Conservation (phyloP, 2,113 vertebrate species). For the Hymenochirus boettgeri region DNA sequence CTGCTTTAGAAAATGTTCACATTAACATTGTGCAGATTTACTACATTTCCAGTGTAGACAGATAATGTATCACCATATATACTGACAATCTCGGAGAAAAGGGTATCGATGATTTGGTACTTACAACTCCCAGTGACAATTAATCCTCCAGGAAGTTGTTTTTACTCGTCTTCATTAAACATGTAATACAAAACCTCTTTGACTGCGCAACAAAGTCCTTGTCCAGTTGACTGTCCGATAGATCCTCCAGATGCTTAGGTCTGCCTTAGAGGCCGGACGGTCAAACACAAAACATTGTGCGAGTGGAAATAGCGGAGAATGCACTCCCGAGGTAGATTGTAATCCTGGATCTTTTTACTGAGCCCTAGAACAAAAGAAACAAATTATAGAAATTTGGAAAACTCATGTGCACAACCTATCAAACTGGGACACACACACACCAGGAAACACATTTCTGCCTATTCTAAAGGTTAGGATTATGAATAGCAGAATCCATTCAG, state of each 20-base stretch:
- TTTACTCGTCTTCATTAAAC: not conserved
- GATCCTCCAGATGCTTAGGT: slow-evolving; percentile 31
- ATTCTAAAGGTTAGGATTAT: too few species aligned
- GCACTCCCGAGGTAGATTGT: slow-evolving; percentile 39
- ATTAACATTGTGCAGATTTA: too few species aligned
- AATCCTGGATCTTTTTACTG: not conserved
- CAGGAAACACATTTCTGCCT: too few species aligned
- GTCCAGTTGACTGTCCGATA: slow-evolving; percentile 42
- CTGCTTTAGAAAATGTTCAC: too few species aligned
- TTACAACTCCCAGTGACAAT: slow-evolving; percentile 27
- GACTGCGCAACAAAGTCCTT: slow-evolving; percentile 41
- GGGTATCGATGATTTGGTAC: not conserved
- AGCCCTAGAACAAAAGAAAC: not conserved
- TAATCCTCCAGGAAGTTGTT: slow-evolving; percentile 32
- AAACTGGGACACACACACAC: too few species aligned
- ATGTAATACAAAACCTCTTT: slow-evolving; percentile 27
- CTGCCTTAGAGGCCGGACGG: slow-evolving; percentile 14
- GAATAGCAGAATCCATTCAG: too few species aligned
- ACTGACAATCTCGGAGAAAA: too few species aligned
- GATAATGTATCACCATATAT: not conserved
- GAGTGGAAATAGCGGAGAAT: slow-evolving; percentile 24
- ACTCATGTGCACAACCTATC: too few species aligned
- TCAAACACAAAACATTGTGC: slow-evolving; percentile 49
- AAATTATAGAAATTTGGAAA: too few species aligned
- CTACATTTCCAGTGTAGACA: not conserved